phyloP scores from a whole-genome alignment of 2,797 vertebrate species.

The Pteropus rufus region DNA sequence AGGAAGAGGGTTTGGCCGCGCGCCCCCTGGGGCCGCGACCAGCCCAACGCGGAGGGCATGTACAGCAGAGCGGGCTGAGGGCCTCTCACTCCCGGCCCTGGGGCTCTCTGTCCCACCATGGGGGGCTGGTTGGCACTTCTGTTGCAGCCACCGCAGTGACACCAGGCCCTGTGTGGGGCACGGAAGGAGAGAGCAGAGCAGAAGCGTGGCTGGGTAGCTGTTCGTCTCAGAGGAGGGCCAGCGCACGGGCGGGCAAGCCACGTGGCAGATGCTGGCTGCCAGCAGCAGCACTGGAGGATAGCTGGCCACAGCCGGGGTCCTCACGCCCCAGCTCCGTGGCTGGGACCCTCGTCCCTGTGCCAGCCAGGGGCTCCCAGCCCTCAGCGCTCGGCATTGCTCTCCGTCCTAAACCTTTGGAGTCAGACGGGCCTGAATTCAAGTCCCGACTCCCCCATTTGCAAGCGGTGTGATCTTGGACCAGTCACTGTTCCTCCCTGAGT shows the following conservation, averaged over 20 bases:
- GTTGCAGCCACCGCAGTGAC: background rate
- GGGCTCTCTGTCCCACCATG: background rate
- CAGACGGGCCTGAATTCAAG: background rate
- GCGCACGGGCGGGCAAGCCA: background rate
- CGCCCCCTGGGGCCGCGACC: background rate
- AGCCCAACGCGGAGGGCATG: background rate
- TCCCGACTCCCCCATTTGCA: background rate
- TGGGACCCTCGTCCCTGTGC: background rate
- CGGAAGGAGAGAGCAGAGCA: background rate
- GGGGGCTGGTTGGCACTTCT: background rate
- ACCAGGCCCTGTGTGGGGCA: background rate
- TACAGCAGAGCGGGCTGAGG: background rate
- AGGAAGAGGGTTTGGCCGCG: slow-evolving; percentile 38
- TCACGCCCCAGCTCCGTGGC: background rate
- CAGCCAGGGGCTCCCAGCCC: background rate
- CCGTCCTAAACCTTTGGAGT: background rate
- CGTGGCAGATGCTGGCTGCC: background rate
- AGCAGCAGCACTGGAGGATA: background rate
- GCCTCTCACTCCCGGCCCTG: background rate
- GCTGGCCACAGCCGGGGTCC: background rate
- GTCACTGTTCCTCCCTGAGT: background rate
- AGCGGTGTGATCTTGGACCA: background rate
- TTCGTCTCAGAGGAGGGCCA: slow-evolving; percentile 6
- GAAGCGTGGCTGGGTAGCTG: background rate
- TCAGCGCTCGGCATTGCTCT: background rate